Percentiles rank a stretch among this genome's conserved stretches.
These are phyloP conservation scores for Zygothrica quintamaculata DNA, from an alignment of 2,888 invertebrate genomes.

Conservation along the genomic window DNA sequence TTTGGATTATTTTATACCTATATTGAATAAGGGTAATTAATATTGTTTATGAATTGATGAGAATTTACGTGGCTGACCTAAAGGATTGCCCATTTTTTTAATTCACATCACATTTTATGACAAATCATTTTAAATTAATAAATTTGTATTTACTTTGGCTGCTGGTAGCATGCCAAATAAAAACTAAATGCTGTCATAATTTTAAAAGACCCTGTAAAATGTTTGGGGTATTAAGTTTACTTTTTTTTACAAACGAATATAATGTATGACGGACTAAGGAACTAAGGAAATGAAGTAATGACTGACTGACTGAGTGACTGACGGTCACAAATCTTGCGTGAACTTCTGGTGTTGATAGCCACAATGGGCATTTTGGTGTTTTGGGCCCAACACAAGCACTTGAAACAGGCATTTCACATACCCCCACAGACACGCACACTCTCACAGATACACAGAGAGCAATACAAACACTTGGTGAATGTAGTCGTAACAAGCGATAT, in stretches of 20 bases:
- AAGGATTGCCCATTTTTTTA: constrained; percentile 13
- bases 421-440: constrained; percentile 4
- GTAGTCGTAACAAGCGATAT: constrained; percentile 72
- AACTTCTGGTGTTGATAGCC: constrained; percentile 76
- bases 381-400: constrained; percentile 34
- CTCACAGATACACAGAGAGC: constrained; percentile 11
- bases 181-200: constrained; percentile 57
- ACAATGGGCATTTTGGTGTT: constrained; percentile 58
- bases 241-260: constrained; percentile 25
- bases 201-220: constrained; percentile 59
- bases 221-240: constrained; percentile 44
- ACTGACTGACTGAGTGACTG: constrained; percentile 8
- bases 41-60: constrained; percentile 42
- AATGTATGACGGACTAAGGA: constrained; percentile 17
- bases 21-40: constrained; percentile 24
- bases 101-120: background rate
- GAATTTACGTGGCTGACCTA: constrained; percentile 13
- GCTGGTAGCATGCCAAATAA: constrained; percentile 19
- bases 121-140: constrained; percentile 25
- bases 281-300: too few relatives aligned
- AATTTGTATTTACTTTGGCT: constrained; percentile 8
- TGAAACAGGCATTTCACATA: constrained; percentile 1
- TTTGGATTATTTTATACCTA: constrained; percentile 13
- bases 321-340: constrained; percentile 68
- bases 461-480: constrained; percentile 25